Evolutionary conservation across 2,113 vertebrate species (phyloP), one percentile per base, ranked within the genome.

Genomic region (Campylomormyrus tamandua): DNA sequence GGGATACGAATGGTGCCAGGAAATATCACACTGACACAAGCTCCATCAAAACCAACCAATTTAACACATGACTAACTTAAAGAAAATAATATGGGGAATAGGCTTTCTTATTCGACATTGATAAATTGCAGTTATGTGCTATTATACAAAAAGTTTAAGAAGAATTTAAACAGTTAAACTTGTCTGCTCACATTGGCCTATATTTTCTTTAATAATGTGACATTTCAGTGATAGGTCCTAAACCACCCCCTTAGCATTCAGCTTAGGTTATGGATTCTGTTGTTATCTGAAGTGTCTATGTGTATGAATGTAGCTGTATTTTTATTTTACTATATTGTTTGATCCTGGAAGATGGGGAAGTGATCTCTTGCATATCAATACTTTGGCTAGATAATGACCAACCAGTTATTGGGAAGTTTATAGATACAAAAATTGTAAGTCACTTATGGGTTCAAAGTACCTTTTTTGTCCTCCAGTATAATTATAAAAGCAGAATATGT

Each of bases 401-500:
- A 80, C 66, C 35, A 27, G 31, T 74, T 83, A 66, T 42, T 80
- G 49, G 21, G 50, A 89, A 39, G 24, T 53, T 42, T 89, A 89
- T 83, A 31, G 88, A 83, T 83, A 19, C 70, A 80, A 50, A 89
- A 31, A 53, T 50, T 53, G 48, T 74, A 50, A 52, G 49, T 70
- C 49, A 31, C 88, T 89, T 53, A 83, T 83, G 52, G 88, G 74
- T 74, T 89, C 88, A 83, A 35, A 31, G 17, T 53, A 53, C n/a
- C 10, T 80, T 80, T 50, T 80, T 83, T 83, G 21, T 83, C 50
- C 74, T 52, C 70, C 52, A n/a, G 52, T 83, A 84, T 85, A 90
- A 90, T 90, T 88, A 50, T 52, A 31, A 48, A 83, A 90, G 90
- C 87, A 90, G 87, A 89, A 58, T 84, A 84, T 89, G 87, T 88